phyloP scores from a whole-genome alignment of 2,797 vertebrate species.

The Parauchenoglanis punctatus region DNA sequence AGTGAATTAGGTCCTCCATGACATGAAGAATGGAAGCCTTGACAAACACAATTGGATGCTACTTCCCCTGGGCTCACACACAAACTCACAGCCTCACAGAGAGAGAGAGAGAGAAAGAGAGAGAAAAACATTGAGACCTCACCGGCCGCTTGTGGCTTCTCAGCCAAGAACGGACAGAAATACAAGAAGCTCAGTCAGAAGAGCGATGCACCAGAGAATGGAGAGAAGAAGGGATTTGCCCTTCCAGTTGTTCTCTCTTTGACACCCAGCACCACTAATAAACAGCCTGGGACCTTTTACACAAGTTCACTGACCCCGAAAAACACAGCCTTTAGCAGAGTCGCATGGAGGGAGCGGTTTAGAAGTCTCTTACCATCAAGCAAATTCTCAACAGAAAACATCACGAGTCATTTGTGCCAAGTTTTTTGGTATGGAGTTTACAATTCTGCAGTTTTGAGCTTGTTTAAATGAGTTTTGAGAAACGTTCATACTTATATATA shows the following conservation, averaged over 20 bases:
- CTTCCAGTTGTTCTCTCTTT: constrained; percentile 26
- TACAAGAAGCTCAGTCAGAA: constrained; percentile 32
- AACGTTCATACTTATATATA: not conserved
- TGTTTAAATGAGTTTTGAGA: not conserved
- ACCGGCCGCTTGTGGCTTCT: constrained; percentile 31
- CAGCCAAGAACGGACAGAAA: constrained; percentile 10
- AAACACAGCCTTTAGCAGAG: constrained; percentile 18
- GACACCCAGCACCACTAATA: constrained; percentile 43
- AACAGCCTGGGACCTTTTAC: constrained; percentile 51
- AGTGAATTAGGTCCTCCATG: constrained; percentile 74
- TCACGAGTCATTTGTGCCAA: constrained; percentile 8
- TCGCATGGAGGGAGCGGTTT: constrained; percentile 32
- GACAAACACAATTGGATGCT: constrained; percentile 91
- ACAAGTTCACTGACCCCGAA: constrained; percentile 18
- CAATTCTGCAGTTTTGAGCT: not conserved
- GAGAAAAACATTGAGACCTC: constrained; percentile 20
- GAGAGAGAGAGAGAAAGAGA: not conserved
- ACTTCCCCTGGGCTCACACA: constrained; percentile 80
- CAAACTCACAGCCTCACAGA: constrained; percentile 35
- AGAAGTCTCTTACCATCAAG: constrained; percentile 2
- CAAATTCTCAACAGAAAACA: constrained; percentile 35
- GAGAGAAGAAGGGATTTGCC: constrained; percentile 23
- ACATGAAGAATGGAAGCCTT: constrained; percentile 89
- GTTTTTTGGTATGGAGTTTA: not conserved
- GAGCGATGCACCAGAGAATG: constrained; percentile 35